Percentiles rank a stretch among this genome's conserved stretches.
Evolutionary conservation across 2,888 invertebrate species (phyloP).

Genomic region (Megalurothrips usitatus): DNA sequence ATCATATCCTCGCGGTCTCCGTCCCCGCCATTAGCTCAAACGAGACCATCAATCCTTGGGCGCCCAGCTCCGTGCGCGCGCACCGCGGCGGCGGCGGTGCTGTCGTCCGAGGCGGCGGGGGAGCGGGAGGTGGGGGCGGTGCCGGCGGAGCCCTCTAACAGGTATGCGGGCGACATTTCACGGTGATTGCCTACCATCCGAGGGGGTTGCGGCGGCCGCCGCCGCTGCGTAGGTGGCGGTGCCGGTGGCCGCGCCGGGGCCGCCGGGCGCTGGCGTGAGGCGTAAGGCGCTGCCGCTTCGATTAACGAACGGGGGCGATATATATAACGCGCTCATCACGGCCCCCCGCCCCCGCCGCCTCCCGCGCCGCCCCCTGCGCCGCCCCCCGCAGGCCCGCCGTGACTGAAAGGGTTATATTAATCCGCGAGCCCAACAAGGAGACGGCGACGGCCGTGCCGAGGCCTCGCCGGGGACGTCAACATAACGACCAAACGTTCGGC

Average conservation of each 20-base stretch:
- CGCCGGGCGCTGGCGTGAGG: not conserved
- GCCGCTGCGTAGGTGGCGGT: too few species aligned
- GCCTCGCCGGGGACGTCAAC: too few species aligned
- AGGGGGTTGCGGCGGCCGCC: not conserved
- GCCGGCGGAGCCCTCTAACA: not conserved
- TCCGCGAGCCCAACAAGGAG: not conserved
- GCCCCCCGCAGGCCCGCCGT: not conserved
- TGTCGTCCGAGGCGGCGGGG: not conserved
- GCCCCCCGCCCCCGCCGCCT: not conserved
- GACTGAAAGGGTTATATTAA: not conserved
- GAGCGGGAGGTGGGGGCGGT: not conserved
- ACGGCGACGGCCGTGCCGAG: too few species aligned
- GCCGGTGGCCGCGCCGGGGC: not conserved
- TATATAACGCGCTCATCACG: not conserved
- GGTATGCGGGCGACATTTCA: constrained; percentile 23
- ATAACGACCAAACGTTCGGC: not conserved
- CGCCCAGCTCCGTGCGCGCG: not conserved
- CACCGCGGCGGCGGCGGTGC: too few species aligned
- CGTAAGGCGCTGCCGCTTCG: not conserved
- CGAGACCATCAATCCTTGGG: constrained; percentile 13
- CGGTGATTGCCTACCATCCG: constrained; percentile 22
- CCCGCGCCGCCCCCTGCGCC: not conserved
- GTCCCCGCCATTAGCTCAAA: constrained; percentile 22
- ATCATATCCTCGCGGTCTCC: constrained; percentile 16
- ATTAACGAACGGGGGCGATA: constrained; percentile 11